Percentiles rank a stretch among this genome's conserved stretches.
These are phyloP conservation scores for Pterocles burchelli DNA, from an alignment of 2,113 vertebrate species.

Conservation along the genomic window DNA sequence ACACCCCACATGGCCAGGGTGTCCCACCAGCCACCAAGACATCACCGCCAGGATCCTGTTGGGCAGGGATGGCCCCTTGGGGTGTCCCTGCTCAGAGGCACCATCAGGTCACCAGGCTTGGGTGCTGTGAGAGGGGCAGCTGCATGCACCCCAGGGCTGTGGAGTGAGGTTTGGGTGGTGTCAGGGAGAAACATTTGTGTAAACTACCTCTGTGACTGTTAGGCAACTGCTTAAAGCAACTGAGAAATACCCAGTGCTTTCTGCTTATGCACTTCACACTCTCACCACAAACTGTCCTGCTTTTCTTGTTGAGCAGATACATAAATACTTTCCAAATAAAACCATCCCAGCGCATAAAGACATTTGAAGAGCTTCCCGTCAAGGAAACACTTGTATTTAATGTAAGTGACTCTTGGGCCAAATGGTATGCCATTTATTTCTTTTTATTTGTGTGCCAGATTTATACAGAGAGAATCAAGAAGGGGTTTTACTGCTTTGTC, in stretches of 20 bases:
- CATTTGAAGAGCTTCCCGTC: slow-evolving; percentile 76
- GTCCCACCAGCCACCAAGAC: neutral
- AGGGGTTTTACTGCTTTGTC: neutral
- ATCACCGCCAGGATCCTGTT: accelerated
- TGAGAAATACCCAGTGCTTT: neutral
- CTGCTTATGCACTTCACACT: neutral
- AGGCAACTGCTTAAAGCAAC: neutral
- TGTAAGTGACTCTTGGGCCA: slow-evolving; percentile 68
- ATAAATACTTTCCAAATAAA: slow-evolving; percentile 76
- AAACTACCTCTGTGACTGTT: accelerated
- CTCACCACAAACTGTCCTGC: neutral
- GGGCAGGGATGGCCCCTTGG: neutral
- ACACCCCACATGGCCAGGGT: neutral
- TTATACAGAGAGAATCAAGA: neutral
- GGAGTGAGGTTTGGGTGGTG: neutral
- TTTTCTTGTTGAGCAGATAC: slow-evolving; percentile 66
- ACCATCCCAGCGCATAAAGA: slow-evolving; percentile 66
- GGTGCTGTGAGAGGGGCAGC: neutral
- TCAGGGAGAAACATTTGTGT: neutral
- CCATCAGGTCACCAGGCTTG: neutral
- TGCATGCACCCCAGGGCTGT: neutral
- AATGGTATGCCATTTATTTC: neutral
- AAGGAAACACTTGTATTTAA: slow-evolving; percentile 55
- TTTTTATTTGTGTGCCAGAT: neutral
- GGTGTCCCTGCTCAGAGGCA: neutral